These are phyloP conservation scores for Brachycybe producta DNA, from an alignment of 2,888 invertebrate genomes.

Conservation along the genomic window DNA sequence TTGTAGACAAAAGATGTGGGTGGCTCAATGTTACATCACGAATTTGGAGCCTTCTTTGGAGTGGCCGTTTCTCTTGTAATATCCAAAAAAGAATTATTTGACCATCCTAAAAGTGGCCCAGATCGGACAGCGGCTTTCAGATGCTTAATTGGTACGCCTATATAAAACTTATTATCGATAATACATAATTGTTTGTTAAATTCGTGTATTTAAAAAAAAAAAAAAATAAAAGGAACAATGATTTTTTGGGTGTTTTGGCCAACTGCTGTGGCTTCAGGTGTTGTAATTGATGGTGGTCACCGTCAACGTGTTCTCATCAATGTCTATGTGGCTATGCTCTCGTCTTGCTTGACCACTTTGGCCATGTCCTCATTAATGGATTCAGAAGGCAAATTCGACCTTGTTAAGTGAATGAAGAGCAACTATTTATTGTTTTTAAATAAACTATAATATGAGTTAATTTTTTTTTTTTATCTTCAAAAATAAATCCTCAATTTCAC, in stretches of 20 bases:
- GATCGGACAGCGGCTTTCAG: slow-evolving; percentile 78
- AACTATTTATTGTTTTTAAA: no score
- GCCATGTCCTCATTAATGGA: slow-evolving; percentile 63
- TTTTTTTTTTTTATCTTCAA: no score
- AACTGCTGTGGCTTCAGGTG: slow-evolving; percentile 66
- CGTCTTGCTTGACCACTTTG: slow-evolving; percentile 70
- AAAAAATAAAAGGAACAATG: slow-evolving; percentile 55
- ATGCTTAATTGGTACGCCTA: slow-evolving; percentile 73
- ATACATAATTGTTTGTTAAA: background rate
- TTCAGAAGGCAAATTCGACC: slow-evolving; percentile 63
- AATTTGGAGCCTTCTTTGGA: slow-evolving; percentile 93
- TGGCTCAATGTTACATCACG: slow-evolving; percentile 85
- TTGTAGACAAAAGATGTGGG: slow-evolving; percentile 81
- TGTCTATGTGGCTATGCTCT: slow-evolving; percentile 76
- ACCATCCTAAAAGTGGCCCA: slow-evolving; percentile 45
- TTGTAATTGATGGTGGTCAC: slow-evolving; percentile 46
- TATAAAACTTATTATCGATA: background rate
- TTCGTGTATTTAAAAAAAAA: background rate
- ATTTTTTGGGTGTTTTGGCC: slow-evolving; percentile 97
- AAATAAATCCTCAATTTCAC: background rate
- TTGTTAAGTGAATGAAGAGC: no score
- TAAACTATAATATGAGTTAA: no score
- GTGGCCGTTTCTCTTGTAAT: slow-evolving; percentile 64
- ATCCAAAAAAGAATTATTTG: slow-evolving; percentile 36
- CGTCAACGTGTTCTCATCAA: slow-evolving; percentile 80